A percentile compares a stretch with the other conserved stretches of the same genome.
phyloP scores from a whole-genome alignment of 2,797 vertebrate genomes.

The Arremon aurantiirostris region DNA sequence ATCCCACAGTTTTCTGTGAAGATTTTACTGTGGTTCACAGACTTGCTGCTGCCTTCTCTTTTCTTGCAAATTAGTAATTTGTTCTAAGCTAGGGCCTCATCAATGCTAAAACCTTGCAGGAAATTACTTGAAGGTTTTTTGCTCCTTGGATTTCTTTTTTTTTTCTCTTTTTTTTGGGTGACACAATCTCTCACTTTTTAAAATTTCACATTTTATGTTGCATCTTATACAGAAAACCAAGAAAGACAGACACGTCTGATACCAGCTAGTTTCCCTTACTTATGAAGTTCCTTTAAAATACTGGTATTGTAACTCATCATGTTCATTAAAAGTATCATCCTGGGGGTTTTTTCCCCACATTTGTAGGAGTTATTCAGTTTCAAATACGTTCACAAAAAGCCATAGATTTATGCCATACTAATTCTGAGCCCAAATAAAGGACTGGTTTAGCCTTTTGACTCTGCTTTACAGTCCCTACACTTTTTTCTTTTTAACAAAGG shows the following conservation, averaged over 20 bases:
- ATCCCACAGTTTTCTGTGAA: background rate
- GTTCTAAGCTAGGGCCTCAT: background rate
- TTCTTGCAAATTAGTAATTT: background rate
- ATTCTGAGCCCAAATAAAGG: constrained; percentile 5
- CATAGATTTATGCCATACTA: constrained; percentile 47
- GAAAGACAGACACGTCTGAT: background rate
- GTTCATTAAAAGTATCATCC: background rate
- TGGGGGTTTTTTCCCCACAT: background rate
- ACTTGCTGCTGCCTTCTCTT: background rate
- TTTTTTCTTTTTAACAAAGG: constrained; percentile 67
- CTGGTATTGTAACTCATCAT: background rate
- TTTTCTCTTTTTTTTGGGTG: background rate
- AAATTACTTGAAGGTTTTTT: constrained; percentile 3
- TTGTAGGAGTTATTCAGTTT: constrained; percentile 22
- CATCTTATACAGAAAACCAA: background rate
- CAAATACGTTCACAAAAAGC: constrained; percentile 37
- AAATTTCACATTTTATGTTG: background rate
- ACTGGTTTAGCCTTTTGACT: background rate
- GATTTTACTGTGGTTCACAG: background rate
- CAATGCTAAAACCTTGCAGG: background rate
- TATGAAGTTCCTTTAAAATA: background rate
- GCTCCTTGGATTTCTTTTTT: background rate
- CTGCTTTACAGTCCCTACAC: constrained; percentile 8
- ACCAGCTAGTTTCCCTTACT: background rate
- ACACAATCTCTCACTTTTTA: background rate